These are phyloP conservation scores for Nysson spinosus DNA, from an alignment of 2,888 invertebrate species.

Conservation along the genomic window DNA sequence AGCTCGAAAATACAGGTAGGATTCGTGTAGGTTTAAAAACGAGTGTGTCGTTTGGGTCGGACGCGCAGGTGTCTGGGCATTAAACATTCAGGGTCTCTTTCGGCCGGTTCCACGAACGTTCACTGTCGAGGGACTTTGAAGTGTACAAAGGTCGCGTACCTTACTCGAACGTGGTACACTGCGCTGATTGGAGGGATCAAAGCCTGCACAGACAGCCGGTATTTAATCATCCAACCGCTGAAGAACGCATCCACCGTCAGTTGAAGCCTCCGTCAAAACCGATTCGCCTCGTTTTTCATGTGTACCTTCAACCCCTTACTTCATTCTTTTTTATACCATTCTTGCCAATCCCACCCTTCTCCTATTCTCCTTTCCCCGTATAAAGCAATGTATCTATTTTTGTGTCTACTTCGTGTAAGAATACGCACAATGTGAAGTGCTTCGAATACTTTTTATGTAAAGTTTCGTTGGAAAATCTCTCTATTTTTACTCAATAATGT, in stretches of 20 bases:
- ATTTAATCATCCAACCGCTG: conserved; percentile 60
- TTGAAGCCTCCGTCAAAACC: conserved; percentile 30
- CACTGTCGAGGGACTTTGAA: conserved; percentile 46
- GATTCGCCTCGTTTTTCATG: conserved; percentile 28
- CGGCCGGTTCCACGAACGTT: conserved; percentile 32
- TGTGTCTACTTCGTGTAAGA: too few species aligned
- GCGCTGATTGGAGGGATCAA: conserved; percentile 66
- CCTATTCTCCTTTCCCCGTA: too few species aligned
- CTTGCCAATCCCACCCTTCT: background rate
- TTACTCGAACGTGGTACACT: conserved; percentile 44
- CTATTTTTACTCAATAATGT: too few species aligned
- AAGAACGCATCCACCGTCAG: conserved; percentile 48
- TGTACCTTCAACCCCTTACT: background rate
- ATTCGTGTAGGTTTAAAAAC: background rate
- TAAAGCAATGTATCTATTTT: too few species aligned
- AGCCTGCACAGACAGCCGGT: conserved; percentile 47
- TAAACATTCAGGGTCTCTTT: conserved; percentile 59
- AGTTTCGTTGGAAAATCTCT: too few species aligned
- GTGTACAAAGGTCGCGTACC: conserved; percentile 48
- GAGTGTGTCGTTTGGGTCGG: background rate
- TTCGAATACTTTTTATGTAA: too few species aligned
- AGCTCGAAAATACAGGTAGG: conserved; percentile 6
- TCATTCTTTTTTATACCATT: background rate
- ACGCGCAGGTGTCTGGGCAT: conserved; percentile 42
- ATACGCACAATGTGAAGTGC: too few species aligned